phyloP scores from a whole-genome alignment of 35 echinoderm and acorn worm genomes.

The Amphiura filiformis region DNA sequence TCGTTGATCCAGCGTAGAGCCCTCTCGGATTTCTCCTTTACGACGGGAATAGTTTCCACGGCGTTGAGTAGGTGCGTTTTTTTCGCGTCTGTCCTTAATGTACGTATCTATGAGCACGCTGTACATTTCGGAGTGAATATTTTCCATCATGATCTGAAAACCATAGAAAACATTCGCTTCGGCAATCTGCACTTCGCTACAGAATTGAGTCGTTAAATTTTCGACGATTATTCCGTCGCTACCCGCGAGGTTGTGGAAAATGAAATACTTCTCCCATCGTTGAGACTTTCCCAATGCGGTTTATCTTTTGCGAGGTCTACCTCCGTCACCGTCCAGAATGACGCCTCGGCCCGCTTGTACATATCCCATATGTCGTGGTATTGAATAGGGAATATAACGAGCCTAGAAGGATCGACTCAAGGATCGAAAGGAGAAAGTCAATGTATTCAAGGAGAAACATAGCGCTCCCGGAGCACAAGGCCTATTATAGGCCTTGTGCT shows the following conservation, averaged over 20 bases:
- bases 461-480: too few species aligned
- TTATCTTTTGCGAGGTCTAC: background rate
- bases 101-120: background rate
- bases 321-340: background rate
- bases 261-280: background rate
- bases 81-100: background rate
- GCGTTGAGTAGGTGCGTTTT: background rate
- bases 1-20: constrained; percentile 6
- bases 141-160: constrained; percentile 24
- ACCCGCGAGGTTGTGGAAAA: background rate
- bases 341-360: background rate
- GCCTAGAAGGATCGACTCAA: too few species aligned
- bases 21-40: constrained; percentile 20
- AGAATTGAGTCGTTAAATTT: background rate
- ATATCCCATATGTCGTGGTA: background rate
- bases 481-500: too few species aligned
- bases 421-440: too few species aligned
- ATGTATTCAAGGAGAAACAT: too few species aligned
- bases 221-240: constrained; percentile 8
- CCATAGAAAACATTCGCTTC: constrained; percentile 17
- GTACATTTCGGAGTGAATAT: constrained; percentile 25
- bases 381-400: constrained; percentile 1
- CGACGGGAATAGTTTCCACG: background rate
- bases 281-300: background rate
- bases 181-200: background rate